Base-by-base conservation (phyloP, 2,888 invertebrate species). In the Eulithis prunata region DNA sequence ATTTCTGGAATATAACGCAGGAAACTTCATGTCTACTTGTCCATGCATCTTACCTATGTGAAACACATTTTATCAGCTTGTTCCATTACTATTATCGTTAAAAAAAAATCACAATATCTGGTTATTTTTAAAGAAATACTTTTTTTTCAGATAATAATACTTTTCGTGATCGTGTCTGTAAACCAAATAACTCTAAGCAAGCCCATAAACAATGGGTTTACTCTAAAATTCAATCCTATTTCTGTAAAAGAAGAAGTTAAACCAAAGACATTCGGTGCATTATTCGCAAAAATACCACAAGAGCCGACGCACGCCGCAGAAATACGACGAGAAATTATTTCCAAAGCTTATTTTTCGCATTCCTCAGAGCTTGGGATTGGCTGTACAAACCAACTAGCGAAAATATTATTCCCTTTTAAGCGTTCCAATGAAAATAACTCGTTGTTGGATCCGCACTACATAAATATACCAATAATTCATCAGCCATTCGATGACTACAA, bases 201-300 rank as follows among this genome's bases (percentile, higher is more conserved):
- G 14, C 86, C 89, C 1, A 83, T 88, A 69, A 82, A 84, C 51
- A 86, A 86, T 70, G 86, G 86, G 53, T 82, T 86, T 58, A 82
- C 79, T 60, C 63, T 87, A 3, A 87, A 84, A 66, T 83, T 86
- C 32, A 86, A 79, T 66, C 81, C 86, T 0, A 60, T 77, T 51
- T 75, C 78, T 4, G 28, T 68, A 1, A 87, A 84, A 71, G 83
- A 87, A 61, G 80, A 86, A 13, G 53, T 68, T 0, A 77, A 63
- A 56, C 72, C 76, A 1, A 83, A 82, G 68, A 65, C 70, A 2
- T 77, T 80, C 45, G 82, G 81, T 41, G 71, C 78, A 11, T 62
- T 85, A 5, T 88, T 87, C 59, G 79, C 80, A 2, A 88, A 84
- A 77, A 78, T 82, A 47, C 80, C 84, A 6, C 85, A 86, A 74